Conservation (phyloP, 2,113 vertebrate species). For the Leptosomus discolor region DNA sequence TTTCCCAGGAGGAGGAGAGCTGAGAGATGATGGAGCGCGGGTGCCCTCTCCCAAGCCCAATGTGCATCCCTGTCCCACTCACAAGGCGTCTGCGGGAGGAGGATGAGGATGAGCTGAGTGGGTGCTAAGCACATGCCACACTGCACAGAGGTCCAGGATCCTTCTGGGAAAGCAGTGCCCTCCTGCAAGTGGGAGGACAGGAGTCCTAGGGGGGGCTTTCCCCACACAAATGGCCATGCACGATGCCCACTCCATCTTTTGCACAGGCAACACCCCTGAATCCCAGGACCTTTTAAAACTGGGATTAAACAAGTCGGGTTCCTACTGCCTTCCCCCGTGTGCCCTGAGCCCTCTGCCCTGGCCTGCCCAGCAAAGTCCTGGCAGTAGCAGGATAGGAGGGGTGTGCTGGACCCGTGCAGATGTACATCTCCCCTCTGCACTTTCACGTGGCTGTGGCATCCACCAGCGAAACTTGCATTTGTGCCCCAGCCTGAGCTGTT, state of each 20-base stretch:
- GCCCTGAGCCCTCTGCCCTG: not conserved
- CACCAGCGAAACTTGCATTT: not conserved
- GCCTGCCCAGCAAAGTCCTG: not conserved
- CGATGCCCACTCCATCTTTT: not conserved
- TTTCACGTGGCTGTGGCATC: not conserved
- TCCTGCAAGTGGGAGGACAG: fast-evolving
- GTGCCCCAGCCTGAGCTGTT: not conserved
- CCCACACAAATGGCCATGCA: not conserved
- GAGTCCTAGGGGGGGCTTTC: not conserved
- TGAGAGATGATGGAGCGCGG: fast-evolving
- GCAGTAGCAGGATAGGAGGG: not conserved
- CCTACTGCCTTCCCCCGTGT: no score
- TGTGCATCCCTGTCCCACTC: not conserved
- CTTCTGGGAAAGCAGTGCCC: not conserved
- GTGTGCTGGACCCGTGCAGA: not conserved
- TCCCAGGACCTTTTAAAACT: not conserved
- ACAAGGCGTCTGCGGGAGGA: not conserved
- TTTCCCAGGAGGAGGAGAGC: not conserved
- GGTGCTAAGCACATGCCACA: fast-evolving
- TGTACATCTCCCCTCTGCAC: not conserved
- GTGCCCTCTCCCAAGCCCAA: not conserved
- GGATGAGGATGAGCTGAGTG: not conserved
- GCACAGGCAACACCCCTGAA: not conserved
- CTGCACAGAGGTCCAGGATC: not conserved
- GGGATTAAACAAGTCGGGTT: not conserved